Evolutionary conservation across 1,140 invertebrate species (phyloP).

Genomic region (Schlechtendalia chinensis): DNA sequence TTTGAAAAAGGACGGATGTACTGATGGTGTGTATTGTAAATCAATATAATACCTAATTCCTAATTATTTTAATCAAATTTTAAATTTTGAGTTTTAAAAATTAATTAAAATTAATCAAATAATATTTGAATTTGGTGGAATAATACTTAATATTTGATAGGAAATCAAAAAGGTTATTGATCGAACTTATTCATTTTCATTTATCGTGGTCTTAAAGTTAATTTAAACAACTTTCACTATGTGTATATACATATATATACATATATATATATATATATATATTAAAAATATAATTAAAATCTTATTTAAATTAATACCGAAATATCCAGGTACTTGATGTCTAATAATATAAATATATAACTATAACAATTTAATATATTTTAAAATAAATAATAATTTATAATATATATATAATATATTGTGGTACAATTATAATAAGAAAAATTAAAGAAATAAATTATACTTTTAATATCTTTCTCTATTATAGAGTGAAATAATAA

Average conservation of each 20-base stretch:
- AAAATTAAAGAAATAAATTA: background rate
- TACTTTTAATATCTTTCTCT: background rate
- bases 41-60: background rate
- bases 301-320: conserved; percentile 2
- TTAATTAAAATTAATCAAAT: too few species aligned
- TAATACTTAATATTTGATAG: too few species aligned
- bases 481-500: conserved; percentile 17
- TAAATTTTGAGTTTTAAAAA: too few species aligned
- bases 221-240: background rate
- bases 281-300: background rate
- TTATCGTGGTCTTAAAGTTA: background rate
- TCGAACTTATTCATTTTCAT: background rate
- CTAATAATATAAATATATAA: background rate
- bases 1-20: background rate
- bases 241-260: too few species aligned
- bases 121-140: too few species aligned
- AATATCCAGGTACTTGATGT: conserved; percentile 1
- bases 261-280: too few species aligned
- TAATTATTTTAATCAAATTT: too few species aligned
- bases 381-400: background rate
- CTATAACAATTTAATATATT: background rate
- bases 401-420: background rate
- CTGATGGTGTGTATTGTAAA: background rate
- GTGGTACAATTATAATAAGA: background rate
- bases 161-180: background rate